Base-by-base conservation (phyloP, 2,888 invertebrate species). In the Allacma fusca region DNA sequence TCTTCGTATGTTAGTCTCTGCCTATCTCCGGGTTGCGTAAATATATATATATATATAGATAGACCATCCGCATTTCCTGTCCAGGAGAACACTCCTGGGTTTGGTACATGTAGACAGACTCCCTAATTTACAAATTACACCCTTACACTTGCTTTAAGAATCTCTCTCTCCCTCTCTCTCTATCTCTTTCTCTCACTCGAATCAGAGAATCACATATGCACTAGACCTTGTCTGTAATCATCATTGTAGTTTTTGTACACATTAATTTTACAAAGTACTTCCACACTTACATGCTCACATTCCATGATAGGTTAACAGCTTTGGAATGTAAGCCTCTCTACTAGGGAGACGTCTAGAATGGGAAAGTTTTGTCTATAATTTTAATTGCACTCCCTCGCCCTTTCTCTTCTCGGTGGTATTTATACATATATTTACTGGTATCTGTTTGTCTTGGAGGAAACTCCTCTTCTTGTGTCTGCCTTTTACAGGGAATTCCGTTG, bases 201-300 rank as follows among this genome's bases (percentile, higher is more conserved):
- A n/a, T n/a, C n/a, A n/a, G n/a, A 2, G n/a, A 12, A 1, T 50
- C 19, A 16, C 50, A 19, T n/a, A 50, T 50, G 50, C n/a, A 12
- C 50, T 50, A 50, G n/a, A 19, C 50, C n/a, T 13, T 16, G 2
- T 50, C n/a, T 16, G 50, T 50, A 50, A 50, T 50, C 50, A 50
- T 5, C 50, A 50, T 50, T 50, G 50, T 50, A 50, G n/a, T 50
- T 50, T 50, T 50, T 50, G 50, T 50, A 50, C 19, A 50, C 50
- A 50, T 50, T 50, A 50, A 50, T 50, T 50, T 50, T 50, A 50
- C 50, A n/a, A 50, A 50, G 19, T 50, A 50, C 50, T 50, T 50
- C 50, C 50, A 50, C 50, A 50, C 50, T 50, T 50, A 50, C 50
- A 50, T 50, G n/a, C 50, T 50, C 50, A 50, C 50, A 50, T 50